Base-by-base conservation (phyloP, 2,888 invertebrate species). In the Hecatera dysodea region DNA sequence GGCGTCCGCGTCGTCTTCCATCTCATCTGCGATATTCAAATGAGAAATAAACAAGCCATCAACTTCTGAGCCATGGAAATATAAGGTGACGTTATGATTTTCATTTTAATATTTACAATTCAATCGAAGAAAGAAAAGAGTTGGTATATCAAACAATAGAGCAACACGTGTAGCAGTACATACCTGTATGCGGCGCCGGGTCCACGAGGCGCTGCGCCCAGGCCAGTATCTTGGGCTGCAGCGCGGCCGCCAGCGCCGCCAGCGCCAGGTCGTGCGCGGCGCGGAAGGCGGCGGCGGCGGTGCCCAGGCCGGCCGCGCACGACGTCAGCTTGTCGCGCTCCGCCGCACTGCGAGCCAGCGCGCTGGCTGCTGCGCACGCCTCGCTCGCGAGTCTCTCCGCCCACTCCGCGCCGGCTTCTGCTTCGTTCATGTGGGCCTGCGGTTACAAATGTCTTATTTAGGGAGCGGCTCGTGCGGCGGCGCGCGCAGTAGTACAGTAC, bases 351-450 rank as follows among this genome's bases (percentile, higher is more conserved):
- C 97, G 96, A 83, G 97, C 96, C 42, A 97, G 96, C 59, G 96
- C 96, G 61, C 96, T 96, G 27, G 98, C 98, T 89, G 97, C 98
- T 67, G 96, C 96, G 85, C 97, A 96, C 82, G 99, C 97, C 76
- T 97, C 98, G 75, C 96, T 96, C 87, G 98, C 98, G 46, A 99
- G 95, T 0, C 98, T 98, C 90, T 98, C 98, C 57, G 99, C 97
- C 93, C 99, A 99, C 90, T 99, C 99, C 77, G 98, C 98, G 84
- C 99, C 98, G 57, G 98, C 97, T 90, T 99, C 99, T 15, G 99
- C 98, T 93, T 99, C 99, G 93, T 98, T 99, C 82, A 99, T 93
- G 86, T 98, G 97, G 33, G 97, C 97, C 97, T 98, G 91, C 8
- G 8, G 6, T 15, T 67, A 39, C 17, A 99, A 82, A 97, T 15